Percentiles rank a stretch among this genome's conserved stretches.
Conservation (phyloP, 1,140 invertebrate species). For the Rhysida immarginata region DNA sequence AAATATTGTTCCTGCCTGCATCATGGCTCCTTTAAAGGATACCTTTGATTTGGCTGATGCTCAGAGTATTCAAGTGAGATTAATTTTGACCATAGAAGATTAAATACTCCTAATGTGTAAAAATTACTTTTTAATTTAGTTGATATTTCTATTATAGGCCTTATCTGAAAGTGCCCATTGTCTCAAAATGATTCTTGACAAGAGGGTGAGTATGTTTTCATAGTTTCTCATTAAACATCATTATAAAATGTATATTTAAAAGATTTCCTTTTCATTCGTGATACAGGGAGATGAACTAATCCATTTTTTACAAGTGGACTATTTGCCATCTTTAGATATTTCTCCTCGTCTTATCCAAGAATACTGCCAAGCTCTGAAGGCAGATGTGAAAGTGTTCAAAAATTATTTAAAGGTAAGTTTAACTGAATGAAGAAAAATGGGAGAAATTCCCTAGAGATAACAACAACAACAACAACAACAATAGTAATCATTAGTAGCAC, state of each 20-base stretch:
- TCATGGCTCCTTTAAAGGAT: constrained; percentile 37
- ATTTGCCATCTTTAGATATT: constrained; percentile 32
- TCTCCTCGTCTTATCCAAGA: constrained; percentile 29
- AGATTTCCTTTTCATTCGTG: not conserved
- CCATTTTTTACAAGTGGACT: constrained; percentile 30
- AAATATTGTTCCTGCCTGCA: constrained; percentile 40
- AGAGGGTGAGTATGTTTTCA: constrained; percentile 25
- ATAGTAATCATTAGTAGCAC: too few relatives aligned
- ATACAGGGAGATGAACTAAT: constrained; percentile 34
- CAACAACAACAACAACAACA: too few relatives aligned
- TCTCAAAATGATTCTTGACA: constrained; percentile 30
- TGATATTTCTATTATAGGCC: constrained; percentile 20
- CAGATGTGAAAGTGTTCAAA: constrained; percentile 35
- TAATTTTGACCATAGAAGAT: not conserved
- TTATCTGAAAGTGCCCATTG: constrained; percentile 32
- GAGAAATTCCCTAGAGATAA: too few relatives aligned
- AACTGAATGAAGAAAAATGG: too few relatives aligned
- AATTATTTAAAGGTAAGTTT: constrained; percentile 34
- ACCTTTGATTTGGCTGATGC: constrained; percentile 40
- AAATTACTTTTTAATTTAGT: not conserved
- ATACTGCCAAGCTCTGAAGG: constrained; percentile 33
- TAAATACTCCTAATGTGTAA: not conserved
- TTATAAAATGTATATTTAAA: not conserved
- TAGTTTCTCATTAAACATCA: not conserved
- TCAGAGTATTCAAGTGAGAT: constrained; percentile 28